phyloP scores from a whole-genome alignment of 2,888 invertebrate genomes.

The Synanthedon vespiformis region DNA sequence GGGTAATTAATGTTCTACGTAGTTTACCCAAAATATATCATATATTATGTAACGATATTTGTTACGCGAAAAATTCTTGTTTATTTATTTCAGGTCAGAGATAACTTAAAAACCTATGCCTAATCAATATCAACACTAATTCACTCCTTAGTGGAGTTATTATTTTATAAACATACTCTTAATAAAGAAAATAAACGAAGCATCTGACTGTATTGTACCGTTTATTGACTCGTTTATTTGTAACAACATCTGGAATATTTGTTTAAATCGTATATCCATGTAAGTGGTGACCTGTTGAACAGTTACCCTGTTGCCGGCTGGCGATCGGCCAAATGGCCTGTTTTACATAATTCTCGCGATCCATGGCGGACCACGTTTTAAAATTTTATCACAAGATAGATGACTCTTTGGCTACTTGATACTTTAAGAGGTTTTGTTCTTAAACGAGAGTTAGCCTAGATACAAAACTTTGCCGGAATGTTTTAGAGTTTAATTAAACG shows the following conservation, averaged over 20 bases:
- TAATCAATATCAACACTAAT: too few species aligned
- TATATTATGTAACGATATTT: too few species aligned
- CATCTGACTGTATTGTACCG: too few species aligned
- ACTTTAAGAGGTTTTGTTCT: constrained; percentile 3
- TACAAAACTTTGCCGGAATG: neutral
- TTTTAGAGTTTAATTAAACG: neutral
- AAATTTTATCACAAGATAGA: constrained; percentile 21
- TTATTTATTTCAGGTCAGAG: too few species aligned
- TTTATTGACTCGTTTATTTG: too few species aligned
- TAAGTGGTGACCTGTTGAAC: constrained; percentile 28
- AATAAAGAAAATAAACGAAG: too few species aligned
- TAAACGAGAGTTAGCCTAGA: neutral
- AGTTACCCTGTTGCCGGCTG: constrained; percentile 13
- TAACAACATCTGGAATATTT: neutral
- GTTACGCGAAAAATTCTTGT: too few species aligned
- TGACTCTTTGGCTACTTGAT: constrained; percentile 17
- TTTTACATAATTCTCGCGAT: constrained; percentile 27
- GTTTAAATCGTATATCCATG: neutral
- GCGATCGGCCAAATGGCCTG: constrained; percentile 25
- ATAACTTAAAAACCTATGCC: too few species aligned
- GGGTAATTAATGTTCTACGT: too few species aligned
- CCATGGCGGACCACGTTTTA: constrained; percentile 28
- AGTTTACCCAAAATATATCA: too few species aligned
- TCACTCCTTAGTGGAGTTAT: too few species aligned
- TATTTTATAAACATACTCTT: too few species aligned